Conservation (phyloP, 1,140 invertebrate genomes). For the Mactra quadrangularis region DNA sequence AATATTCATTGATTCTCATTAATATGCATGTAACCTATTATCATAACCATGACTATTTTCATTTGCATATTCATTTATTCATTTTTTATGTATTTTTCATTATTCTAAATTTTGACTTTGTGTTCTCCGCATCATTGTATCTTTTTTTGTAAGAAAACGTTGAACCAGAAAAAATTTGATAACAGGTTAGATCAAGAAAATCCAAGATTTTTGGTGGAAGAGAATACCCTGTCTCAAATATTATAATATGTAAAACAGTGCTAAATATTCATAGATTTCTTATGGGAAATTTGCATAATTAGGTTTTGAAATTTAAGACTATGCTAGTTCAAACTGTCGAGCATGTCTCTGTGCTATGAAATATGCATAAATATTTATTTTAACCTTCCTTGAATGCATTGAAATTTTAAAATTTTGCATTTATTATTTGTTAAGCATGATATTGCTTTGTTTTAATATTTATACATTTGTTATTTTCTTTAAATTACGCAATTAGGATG, state of each 20-base stretch:
- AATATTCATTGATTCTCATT: slow-evolving; percentile 33
- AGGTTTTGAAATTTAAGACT: not conserved
- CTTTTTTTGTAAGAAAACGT: not conserved
- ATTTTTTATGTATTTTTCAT: not conserved
- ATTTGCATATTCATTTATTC: slow-evolving; percentile 13
- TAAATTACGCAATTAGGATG: too few species aligned
- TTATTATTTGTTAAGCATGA: too few species aligned
- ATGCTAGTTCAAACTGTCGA: not conserved
- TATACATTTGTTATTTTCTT: too few species aligned
- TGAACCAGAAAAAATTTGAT: not conserved
- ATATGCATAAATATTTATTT: not conserved
- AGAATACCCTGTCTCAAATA: not conserved
- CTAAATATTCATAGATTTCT: slow-evolving; percentile 4
- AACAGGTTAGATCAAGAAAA: slow-evolving; percentile 9
- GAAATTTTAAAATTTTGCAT: too few species aligned
- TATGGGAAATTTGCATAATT: not conserved
- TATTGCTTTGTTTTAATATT: too few species aligned
- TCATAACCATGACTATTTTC: slow-evolving; percentile 26
- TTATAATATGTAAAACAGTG: not conserved
- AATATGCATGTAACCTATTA: slow-evolving; percentile 10
- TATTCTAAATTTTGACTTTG: not conserved
- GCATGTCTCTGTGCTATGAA: not conserved
- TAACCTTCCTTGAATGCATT: too few species aligned
- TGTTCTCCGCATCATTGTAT: not conserved
- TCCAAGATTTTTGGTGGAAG: slow-evolving; percentile 12